Conservation (phyloP, 2,888 invertebrate genomes). For the Caenorhabditis parvicauda region DNA sequence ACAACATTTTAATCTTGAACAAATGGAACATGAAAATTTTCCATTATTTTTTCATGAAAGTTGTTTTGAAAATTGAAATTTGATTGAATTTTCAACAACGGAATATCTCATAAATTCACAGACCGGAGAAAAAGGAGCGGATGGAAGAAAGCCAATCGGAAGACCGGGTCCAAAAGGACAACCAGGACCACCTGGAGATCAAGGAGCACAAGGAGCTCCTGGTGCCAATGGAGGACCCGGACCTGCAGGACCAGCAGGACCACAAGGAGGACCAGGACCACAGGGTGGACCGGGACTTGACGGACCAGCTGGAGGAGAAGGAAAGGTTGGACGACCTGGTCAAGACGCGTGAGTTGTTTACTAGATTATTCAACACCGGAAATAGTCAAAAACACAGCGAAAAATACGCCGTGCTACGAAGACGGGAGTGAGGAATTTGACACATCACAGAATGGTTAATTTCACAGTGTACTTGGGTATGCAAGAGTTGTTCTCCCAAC, state of each 20-base stretch:
- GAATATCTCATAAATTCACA: no score
- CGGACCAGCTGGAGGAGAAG: conserved; percentile 31
- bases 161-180: conserved; percentile 35
- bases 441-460: no score
- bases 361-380: background rate
- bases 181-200: conserved; percentile 25
- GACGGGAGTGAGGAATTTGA: no score
- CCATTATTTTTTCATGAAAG: no score
- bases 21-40: no score
- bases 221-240: conserved; percentile 23
- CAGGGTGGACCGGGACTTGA: conserved; percentile 26
- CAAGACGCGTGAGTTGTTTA: conserved; percentile 22
- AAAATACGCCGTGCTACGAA: no score
- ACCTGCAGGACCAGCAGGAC: conserved; percentile 28
- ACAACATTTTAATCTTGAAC: no score
- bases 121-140: conserved; percentile 34
- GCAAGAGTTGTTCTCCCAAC: no score
- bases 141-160: conserved; percentile 34
- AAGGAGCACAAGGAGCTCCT: conserved; percentile 29
- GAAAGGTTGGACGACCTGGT: conserved; percentile 31
- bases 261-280: conserved; percentile 27
- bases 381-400: no score
- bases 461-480: no score
- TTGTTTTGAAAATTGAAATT: background rate
- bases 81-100: no score